These are phyloP conservation scores for Babylonia areolata DNA, from an alignment of 1,140 invertebrate genomes.

Conservation along the genomic window DNA sequence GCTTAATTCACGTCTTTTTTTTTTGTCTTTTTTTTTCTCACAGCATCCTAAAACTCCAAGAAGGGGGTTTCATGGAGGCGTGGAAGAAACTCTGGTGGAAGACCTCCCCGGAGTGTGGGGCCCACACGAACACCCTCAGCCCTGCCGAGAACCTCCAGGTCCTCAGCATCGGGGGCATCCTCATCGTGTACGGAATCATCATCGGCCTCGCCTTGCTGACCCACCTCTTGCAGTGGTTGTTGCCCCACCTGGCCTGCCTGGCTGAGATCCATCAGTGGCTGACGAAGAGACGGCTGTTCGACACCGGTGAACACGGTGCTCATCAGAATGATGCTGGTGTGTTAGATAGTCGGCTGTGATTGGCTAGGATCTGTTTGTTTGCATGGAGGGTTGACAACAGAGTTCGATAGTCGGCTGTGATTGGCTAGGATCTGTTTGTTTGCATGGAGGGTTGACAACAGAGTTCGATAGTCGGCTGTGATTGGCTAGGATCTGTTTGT, in stretches of 20 bases:
- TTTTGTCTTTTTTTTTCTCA: constrained; percentile 5
- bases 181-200: constrained; percentile 48
- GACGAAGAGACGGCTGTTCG: no score
- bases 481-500: no score
- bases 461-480: no score
- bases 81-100: constrained; percentile 59
- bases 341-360: no score
- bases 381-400: no score
- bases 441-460: no score
- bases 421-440: no score
- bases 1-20: no score
- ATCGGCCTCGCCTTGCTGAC: neutral
- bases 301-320: no score
- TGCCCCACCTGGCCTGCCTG: neutral
- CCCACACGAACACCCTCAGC: constrained; percentile 35
- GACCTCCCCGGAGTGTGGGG: constrained; percentile 24
- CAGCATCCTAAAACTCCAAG: constrained; percentile 64
- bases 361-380: no score
- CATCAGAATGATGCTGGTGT: no score
- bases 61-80: constrained; percentile 58
- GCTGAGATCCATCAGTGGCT: neutral
- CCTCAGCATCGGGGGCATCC: constrained; percentile 55
- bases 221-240: neutral
- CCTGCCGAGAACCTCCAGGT: constrained; percentile 47
- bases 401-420: no score